Evolutionary conservation across 2,113 vertebrate genomes (phyloP).

Genomic region (Zosterops borbonicus): DNA sequence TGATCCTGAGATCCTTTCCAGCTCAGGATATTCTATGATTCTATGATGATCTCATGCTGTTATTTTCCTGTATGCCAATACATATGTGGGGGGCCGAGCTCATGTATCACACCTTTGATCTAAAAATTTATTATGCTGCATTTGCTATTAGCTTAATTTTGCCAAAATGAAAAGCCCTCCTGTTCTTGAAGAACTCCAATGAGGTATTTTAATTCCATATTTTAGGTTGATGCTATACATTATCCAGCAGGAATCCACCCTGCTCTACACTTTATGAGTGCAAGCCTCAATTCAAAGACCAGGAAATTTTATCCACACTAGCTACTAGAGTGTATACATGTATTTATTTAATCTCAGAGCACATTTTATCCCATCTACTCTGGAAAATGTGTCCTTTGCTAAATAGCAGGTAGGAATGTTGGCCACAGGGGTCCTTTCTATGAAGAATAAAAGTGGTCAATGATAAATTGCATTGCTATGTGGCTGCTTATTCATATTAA

Average conservation of each 20-base stretch:
- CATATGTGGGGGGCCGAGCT: rapidly evolving
- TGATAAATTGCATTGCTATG: neutral
- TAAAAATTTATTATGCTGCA: neutral
- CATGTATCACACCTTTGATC: neutral
- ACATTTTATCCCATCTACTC: neutral
- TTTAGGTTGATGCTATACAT: neutral
- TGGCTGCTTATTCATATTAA: neutral
- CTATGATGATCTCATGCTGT: neutral
- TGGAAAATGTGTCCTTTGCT: neutral
- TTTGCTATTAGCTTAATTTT: neutral
- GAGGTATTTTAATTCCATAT: neutral
- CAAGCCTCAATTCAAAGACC: neutral
- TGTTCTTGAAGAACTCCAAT: neutral
- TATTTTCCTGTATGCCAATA: neutral
- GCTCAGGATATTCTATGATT: neutral
- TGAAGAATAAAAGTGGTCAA: neutral
- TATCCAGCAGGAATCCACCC: neutral
- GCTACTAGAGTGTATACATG: neutral
- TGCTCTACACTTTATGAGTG: neutral
- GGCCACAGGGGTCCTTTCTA: neutral
- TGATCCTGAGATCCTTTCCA: neutral
- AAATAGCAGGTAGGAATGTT: neutral
- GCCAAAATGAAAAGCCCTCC: neutral
- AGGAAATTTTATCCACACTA: neutral
- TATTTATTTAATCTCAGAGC: neutral